phyloP scores from a whole-genome alignment of 2,888 invertebrate genomes.

The Oxycera nigricornis region DNA sequence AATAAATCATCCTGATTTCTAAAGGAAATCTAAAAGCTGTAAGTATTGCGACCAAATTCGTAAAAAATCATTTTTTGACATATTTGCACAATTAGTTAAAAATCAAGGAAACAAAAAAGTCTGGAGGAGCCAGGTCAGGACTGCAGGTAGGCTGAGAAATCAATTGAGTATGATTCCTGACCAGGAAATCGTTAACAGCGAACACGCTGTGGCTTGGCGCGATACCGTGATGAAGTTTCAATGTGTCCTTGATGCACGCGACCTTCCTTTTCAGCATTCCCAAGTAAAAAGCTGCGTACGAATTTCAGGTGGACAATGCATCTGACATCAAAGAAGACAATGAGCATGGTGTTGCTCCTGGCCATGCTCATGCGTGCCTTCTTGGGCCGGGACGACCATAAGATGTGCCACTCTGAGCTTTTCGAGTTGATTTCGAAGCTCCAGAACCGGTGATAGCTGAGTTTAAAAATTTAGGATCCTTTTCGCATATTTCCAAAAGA shows the following conservation, averaged over 20 bases:
- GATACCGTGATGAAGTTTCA: too few relatives aligned
- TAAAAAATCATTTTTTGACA: too few relatives aligned
- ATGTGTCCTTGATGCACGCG: not conserved
- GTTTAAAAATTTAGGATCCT: not conserved
- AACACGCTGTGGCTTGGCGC: not conserved
- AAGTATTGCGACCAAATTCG: too few relatives aligned
- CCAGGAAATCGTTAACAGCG: not conserved
- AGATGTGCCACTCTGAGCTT: too few relatives aligned
- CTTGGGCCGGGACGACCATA: not conserved
- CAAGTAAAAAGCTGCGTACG: not conserved
- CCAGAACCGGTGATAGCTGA: not conserved
- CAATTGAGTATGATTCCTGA: too few relatives aligned
- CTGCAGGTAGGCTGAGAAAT: not conserved
- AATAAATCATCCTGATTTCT: too few relatives aligned
- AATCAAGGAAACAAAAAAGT: not conserved
- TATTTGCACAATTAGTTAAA: too few relatives aligned
- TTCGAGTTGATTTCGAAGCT: too few relatives aligned
- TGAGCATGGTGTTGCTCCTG: not conserved
- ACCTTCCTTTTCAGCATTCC: not conserved
- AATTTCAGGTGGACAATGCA: not conserved
- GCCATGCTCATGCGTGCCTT: not conserved
- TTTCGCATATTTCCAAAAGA: not conserved
- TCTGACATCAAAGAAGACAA: not conserved
- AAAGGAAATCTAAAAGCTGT: too few relatives aligned
- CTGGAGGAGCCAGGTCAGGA: not conserved